Conservation (phyloP, 2,113 vertebrate species). For the Hoplias malabaricus region DNA sequence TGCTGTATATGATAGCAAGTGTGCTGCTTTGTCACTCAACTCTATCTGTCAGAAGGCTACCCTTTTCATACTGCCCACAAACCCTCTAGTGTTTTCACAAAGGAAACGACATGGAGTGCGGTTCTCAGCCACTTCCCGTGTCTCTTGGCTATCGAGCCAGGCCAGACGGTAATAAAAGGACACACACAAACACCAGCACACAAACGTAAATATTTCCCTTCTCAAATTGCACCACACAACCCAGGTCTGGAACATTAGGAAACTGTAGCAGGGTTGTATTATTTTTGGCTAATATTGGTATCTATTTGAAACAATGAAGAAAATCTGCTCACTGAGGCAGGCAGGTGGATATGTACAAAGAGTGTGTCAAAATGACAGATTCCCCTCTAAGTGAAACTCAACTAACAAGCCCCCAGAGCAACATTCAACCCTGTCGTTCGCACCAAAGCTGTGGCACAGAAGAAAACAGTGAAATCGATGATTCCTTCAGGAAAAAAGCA, state of each 20-base stretch:
- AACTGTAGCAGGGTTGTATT: background rate
- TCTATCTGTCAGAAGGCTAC: slow-evolving; percentile 35
- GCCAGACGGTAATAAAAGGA: slow-evolving; percentile 24
- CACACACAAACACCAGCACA: slow-evolving; percentile 23
- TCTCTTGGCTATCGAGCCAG: slow-evolving; percentile 24
- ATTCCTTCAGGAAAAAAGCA: background rate
- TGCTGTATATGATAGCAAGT: slow-evolving; percentile 26
- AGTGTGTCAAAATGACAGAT: background rate
- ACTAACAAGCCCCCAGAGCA: slow-evolving; percentile 5
- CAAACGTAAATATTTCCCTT: background rate
- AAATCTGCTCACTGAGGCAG: background rate
- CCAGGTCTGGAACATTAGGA: slow-evolving; percentile 18
- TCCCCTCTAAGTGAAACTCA: background rate
- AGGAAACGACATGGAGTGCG: slow-evolving; percentile 33
- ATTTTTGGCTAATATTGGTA: background rate
- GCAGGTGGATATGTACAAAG: background rate
- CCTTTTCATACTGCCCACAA: slow-evolving; percentile 30
- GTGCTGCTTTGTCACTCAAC: slow-evolving; percentile 40
- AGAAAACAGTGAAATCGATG: background rate
- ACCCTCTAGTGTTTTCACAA: background rate
- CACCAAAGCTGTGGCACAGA: background rate
- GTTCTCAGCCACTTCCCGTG: slow-evolving; percentile 29
- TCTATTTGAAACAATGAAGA: background rate
- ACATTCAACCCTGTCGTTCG: background rate
- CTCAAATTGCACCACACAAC: slow-evolving; percentile 37